phyloP scores from a whole-genome alignment of 1,140 invertebrate species.

The Rhyacophila brunnea region DNA sequence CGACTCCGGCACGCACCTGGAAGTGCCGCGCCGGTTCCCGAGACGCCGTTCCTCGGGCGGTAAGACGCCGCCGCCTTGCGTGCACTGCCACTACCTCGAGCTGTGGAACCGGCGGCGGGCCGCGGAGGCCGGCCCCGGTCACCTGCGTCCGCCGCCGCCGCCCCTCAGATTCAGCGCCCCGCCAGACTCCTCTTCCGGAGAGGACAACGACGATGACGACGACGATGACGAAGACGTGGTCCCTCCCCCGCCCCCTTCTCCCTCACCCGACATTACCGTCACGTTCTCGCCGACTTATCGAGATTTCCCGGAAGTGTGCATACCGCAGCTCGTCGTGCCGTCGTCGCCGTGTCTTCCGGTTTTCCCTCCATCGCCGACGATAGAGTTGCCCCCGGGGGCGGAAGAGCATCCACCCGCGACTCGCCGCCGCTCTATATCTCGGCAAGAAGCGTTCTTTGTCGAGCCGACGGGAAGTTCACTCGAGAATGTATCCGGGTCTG shows the following conservation, averaged over 20 bases:
- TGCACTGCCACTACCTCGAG: conserved; percentile 65
- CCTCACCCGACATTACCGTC: conserved; percentile 61
- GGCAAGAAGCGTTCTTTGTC: conserved; percentile 77
- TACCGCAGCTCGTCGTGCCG: conserved; percentile 50
- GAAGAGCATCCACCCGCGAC: conserved; percentile 45
- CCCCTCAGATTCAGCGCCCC: conserved; percentile 45
- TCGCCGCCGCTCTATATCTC: conserved; percentile 65
- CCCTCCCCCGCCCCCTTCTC: conserved; percentile 36
- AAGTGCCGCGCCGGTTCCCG: conserved; percentile 65
- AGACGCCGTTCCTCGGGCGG: conserved; percentile 61
- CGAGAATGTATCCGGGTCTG: conserved; percentile 54
- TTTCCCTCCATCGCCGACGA: conserved; percentile 44
- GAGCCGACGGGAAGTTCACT: conserved; percentile 66
- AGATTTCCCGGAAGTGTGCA: conserved; percentile 48
- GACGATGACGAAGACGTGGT: conserved; percentile 55
- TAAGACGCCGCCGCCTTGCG: conserved; percentile 61
- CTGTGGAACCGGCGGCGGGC: conserved; percentile 58
- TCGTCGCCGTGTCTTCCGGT: conserved; percentile 44
- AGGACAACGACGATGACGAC: conserved; percentile 55
- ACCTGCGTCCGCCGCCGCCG: conserved; percentile 13
- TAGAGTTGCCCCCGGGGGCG: conserved; percentile 54
- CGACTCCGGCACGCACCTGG: conserved; percentile 63
- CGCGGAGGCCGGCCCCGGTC: conserved; percentile 38
- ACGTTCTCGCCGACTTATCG: conserved; percentile 62
- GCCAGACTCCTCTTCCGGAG: conserved; percentile 50